These are phyloP conservation scores for Sapajus apella DNA, from an alignment of 2,113 vertebrate genomes.

Conservation along the genomic window DNA sequence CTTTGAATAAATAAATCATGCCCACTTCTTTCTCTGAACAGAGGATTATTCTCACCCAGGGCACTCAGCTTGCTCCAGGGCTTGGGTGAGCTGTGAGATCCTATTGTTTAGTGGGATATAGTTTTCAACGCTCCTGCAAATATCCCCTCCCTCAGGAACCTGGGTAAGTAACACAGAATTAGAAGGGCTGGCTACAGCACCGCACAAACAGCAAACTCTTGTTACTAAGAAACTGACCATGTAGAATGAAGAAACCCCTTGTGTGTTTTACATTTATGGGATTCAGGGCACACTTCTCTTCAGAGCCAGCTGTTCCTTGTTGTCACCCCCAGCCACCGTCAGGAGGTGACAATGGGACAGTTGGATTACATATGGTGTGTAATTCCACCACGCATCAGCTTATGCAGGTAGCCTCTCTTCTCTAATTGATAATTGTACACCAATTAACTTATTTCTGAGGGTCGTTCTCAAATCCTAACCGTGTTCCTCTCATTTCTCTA, in stretches of 20 bases:
- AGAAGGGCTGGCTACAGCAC: accelerated
- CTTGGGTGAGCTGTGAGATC: not conserved
- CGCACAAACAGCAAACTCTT: not conserved
- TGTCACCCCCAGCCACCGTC: not conserved
- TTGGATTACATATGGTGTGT: not conserved
- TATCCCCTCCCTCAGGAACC: not conserved
- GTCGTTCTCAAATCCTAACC: not conserved
- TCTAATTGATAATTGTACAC: not conserved
- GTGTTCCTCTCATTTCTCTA: accelerated
- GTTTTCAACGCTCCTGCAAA: not conserved
- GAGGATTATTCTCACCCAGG: not conserved
- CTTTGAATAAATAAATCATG: not conserved
- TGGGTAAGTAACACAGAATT: not conserved
- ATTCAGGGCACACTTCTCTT: accelerated
- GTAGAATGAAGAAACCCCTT: too few relatives aligned
- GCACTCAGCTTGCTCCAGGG: not conserved
- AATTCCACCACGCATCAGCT: not conserved
- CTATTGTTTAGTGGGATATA: not conserved
- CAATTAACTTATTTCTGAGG: not conserved
- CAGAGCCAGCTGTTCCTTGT: not conserved
- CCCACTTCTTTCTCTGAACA: not conserved
- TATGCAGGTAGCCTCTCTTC: not conserved
- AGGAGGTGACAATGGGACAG: not conserved
- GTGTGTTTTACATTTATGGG: accelerated
- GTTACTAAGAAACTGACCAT: not conserved